These are phyloP conservation scores for Actinostola sp. DNA, from an alignment of 92 coral and sea anemone genomes.

Conservation along the genomic window DNA sequence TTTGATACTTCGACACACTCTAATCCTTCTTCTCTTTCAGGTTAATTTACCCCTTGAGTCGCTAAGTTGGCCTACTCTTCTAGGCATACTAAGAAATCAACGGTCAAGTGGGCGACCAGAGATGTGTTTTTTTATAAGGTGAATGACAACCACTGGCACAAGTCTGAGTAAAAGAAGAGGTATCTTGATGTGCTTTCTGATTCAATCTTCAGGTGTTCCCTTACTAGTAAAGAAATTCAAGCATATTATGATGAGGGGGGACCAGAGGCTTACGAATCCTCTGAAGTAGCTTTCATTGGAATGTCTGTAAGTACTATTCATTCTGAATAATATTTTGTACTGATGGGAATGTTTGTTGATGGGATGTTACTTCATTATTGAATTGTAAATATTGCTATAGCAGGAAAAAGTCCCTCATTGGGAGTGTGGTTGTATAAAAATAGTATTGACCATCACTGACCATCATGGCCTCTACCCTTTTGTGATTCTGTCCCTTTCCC, in stretches of 20 bases:
- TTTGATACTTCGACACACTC: neutral
- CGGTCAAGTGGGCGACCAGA: constrained; percentile 89
- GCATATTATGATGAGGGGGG: constrained; percentile 76
- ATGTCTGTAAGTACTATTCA: constrained; percentile 54
- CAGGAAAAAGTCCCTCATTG: too few species aligned
- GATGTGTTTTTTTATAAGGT: constrained; percentile 83
- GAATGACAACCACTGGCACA: too few species aligned
- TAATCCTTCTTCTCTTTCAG: constrained; percentile 24
- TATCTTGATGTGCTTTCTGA: neutral
- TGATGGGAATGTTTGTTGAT: too few species aligned
- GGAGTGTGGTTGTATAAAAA: too few species aligned
- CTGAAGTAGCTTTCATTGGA: constrained; percentile 69
- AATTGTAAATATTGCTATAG: too few species aligned
- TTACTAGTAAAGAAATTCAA: constrained; percentile 75
- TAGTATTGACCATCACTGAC: too few species aligned
- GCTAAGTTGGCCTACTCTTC: constrained; percentile 78
- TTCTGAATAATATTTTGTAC: too few species aligned
- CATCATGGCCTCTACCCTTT: too few species aligned
- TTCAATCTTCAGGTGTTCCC: constrained; percentile 61
- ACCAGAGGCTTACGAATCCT: constrained; percentile 92
- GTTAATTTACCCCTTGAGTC: constrained; percentile 83
- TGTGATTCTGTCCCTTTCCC: too few species aligned
- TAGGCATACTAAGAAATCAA: constrained; percentile 81
- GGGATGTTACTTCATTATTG: too few species aligned
- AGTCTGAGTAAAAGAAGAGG: too few species aligned